Percentiles rank a stretch among this genome's conserved stretches.
Evolutionary conservation across 2,797 vertebrate genomes (phyloP).

Genomic region (Passerculus sandwichensis): DNA sequence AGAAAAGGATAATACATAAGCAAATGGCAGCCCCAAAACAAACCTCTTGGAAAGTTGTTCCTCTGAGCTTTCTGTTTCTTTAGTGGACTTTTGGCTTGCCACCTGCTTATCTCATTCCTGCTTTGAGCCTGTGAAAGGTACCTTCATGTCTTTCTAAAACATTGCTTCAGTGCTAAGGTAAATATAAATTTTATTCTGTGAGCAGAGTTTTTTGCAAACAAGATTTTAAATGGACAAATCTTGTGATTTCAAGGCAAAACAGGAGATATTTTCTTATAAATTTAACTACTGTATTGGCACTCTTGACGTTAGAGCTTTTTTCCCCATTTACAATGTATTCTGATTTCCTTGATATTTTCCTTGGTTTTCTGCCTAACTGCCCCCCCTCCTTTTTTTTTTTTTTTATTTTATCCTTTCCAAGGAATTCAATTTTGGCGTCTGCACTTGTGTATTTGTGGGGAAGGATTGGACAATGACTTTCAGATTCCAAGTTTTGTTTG

Average conservation of each 20-base stretch:
- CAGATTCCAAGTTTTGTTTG: not conserved
- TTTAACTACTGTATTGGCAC: not conserved
- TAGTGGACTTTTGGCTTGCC: not conserved
- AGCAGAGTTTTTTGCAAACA: not conserved
- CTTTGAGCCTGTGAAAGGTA: not conserved
- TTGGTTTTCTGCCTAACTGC: accelerated
- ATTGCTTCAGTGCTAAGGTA: not conserved
- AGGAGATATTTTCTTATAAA: not conserved
- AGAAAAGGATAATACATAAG: not conserved
- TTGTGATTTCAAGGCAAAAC: not conserved
- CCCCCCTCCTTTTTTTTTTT: accelerated
- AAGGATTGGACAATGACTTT: not conserved
- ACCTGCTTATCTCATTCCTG: not conserved
- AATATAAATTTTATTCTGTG: not conserved
- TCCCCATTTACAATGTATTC: not conserved
- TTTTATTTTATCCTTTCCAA: not conserved
- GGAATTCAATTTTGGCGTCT: not conserved
- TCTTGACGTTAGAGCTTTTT: accelerated
- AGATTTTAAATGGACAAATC: not conserved
- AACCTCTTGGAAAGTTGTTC: not conserved
- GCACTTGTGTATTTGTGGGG: accelerated
- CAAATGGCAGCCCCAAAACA: not conserved
- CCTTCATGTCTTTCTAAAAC: not conserved
- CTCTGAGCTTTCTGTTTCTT: not conserved
- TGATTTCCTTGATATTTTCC: not conserved